Percentiles rank a stretch among this genome's conserved stretches.
These are phyloP conservation scores for Alsophila aescularia DNA, from an alignment of 2,888 invertebrate genomes.

Conservation along the genomic window DNA sequence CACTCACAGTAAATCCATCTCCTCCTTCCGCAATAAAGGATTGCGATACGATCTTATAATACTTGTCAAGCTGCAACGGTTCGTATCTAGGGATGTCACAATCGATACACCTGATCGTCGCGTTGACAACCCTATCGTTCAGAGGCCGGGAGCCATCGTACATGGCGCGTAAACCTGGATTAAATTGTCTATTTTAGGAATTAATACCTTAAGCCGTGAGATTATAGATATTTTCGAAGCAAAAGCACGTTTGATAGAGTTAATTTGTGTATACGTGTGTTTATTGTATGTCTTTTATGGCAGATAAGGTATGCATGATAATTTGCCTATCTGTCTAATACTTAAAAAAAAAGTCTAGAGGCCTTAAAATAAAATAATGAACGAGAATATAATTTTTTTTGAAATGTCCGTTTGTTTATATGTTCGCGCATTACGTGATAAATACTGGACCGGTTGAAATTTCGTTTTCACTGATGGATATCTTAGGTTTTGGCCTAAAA, in stretches of 20 bases:
- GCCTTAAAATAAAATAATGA: too few species aligned
- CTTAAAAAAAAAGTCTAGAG: too few species aligned
- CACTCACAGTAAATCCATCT: conserved; percentile 86
- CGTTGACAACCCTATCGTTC: conserved; percentile 84
- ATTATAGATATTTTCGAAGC: conserved; percentile 7
- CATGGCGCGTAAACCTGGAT: conserved; percentile 70
- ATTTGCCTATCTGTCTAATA: too few species aligned
- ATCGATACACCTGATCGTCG: conserved; percentile 84
- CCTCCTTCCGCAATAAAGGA: conserved; percentile 87
- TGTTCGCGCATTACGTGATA: too few species aligned
- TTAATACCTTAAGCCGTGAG: conserved; percentile 3
- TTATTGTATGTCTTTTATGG: conserved; percentile 14
- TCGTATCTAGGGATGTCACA: conserved; percentile 87
- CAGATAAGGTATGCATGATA: too few species aligned
- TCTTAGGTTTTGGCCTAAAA: too few species aligned
- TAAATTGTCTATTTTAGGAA: conserved; percentile 21
- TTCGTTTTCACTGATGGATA: too few species aligned
- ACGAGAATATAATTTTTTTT: too few species aligned
- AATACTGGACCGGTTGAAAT: too few species aligned
- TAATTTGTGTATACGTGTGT: neutral
- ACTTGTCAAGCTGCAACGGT: conserved; percentile 79
- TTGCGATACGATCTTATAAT: conserved; percentile 86
- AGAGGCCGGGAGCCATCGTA: conserved; percentile 85
- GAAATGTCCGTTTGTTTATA: too few species aligned
- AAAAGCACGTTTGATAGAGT: conserved; percentile 1